A percentile compares a stretch with the other conserved stretches of the same genome.
Conservation (phyloP, 2,888 invertebrate species). For the Liopterus haemorrhoidalis region DNA sequence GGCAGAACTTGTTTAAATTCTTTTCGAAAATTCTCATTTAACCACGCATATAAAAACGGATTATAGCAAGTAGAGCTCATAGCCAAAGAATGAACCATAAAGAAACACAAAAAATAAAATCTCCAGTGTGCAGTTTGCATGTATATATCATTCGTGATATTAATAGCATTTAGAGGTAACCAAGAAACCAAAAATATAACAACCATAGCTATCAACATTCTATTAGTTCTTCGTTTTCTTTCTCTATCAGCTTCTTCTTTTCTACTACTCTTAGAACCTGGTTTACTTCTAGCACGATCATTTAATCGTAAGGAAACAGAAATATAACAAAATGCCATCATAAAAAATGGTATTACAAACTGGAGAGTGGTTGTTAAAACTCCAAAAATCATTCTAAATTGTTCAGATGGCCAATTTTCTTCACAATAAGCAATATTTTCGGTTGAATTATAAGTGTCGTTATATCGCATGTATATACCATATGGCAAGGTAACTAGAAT, state of each 20-base stretch:
- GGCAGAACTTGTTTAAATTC: conserved; percentile 76
- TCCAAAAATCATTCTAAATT: conserved; percentile 74
- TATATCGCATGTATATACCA: conserved; percentile 68
- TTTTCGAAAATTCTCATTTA: conserved; percentile 89
- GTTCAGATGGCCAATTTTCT: conserved; percentile 85
- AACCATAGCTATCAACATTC: conserved; percentile 97
- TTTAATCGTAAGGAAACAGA: conserved; percentile 85
- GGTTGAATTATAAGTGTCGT: conserved; percentile 19
- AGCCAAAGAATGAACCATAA: conserved; percentile 80
- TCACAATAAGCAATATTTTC: conserved; percentile 59
- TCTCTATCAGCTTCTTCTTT: conserved; percentile 87
- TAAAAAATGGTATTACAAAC: conserved; percentile 88
- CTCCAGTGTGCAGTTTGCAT: conserved; percentile 66
- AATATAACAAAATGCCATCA: conserved; percentile 91
- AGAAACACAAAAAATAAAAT: conserved; percentile 84
- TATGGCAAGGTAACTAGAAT: conserved; percentile 85
- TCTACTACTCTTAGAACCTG: conserved; percentile 75
- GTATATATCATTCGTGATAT: conserved; percentile 79
- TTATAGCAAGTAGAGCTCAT: conserved; percentile 95
- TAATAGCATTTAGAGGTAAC: conserved; percentile 86
- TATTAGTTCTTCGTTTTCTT: conserved; percentile 84
- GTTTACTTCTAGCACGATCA: conserved; percentile 75
- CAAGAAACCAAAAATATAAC: conserved; percentile 94
- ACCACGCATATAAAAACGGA: conserved; percentile 90
- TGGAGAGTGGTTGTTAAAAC: conserved; percentile 83